Percentiles rank a stretch among this genome's conserved stretches.
phyloP scores from a whole-genome alignment of 2,113 vertebrate species.

The Empidonax traillii region DNA sequence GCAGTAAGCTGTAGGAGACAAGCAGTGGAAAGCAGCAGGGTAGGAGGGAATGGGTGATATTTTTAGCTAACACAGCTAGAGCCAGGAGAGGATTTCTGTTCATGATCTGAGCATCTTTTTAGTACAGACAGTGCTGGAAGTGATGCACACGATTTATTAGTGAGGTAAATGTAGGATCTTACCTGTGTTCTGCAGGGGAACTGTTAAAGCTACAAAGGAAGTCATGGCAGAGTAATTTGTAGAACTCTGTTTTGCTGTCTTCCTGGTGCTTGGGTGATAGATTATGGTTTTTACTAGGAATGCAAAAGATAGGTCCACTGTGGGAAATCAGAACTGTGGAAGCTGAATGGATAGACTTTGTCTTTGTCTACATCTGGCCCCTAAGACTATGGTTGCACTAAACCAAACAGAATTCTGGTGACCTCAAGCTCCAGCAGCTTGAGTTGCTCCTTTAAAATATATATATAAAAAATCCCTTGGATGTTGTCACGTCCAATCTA shows the following conservation, averaged over 20 bases:
- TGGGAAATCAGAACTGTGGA: not conserved
- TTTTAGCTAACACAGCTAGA: constrained; percentile 41
- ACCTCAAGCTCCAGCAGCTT: not conserved
- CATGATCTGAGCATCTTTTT: constrained; percentile 12
- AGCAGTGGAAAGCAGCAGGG: not conserved
- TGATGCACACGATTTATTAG: not conserved
- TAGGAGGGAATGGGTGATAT: not conserved
- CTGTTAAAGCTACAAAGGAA: not conserved
- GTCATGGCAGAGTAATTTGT: not conserved
- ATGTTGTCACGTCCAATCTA: not conserved
- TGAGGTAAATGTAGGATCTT: not conserved
- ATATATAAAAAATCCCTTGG: not conserved
- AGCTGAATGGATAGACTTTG: not conserved
- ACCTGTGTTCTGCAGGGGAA: not conserved
- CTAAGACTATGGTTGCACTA: not conserved
- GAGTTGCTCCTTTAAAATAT: not conserved
- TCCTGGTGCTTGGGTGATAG: not conserved
- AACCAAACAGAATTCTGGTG: constrained; percentile 1
- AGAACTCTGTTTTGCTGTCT: not conserved
- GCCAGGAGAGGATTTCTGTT: not conserved
- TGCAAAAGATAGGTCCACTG: not conserved
- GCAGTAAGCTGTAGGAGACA: not conserved
- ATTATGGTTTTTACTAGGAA: not conserved
- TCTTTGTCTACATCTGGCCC: not conserved
- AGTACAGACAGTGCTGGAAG: not conserved